Percentiles rank a stretch among this genome's conserved stretches.
Conservation (phyloP, 1,140 invertebrate species). For the Ips nitidus region DNA sequence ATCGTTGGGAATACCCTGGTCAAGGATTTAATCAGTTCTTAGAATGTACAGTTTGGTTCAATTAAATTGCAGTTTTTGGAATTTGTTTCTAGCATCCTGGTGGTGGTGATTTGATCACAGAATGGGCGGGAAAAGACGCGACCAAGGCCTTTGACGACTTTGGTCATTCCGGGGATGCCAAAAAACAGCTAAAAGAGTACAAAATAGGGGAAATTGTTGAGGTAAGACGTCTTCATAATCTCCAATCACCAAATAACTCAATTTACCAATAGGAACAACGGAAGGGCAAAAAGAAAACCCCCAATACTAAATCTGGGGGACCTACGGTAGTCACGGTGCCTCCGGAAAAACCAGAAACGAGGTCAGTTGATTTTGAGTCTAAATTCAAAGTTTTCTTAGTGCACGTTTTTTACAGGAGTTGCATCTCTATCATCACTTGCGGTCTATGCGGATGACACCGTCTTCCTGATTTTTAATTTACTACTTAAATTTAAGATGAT, state of each 20-base stretch:
- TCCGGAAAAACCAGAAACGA: slow-evolving; percentile 17
- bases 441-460: slow-evolving; percentile 30
- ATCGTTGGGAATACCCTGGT: not conserved
- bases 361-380: slow-evolving; percentile 16
- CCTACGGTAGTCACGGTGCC: slow-evolving; percentile 2
- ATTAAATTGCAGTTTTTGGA: too few species aligned
- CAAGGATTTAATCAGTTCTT: too few species aligned
- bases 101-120: slow-evolving; percentile 61
- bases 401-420: slow-evolving; percentile 26
- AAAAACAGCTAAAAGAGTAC: slow-evolving; percentile 57
- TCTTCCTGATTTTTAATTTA: not conserved
- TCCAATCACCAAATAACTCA: not conserved
- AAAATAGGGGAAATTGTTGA: slow-evolving; percentile 67
- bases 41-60: too few species aligned
- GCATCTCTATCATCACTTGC: slow-evolving; percentile 34
- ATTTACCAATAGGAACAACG: slow-evolving; percentile 32
- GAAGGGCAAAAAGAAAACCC: slow-evolving; percentile 35
- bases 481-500: too few species aligned
- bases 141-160: slow-evolving; percentile 64
- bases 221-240: slow-evolving; percentile 41
- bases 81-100: slow-evolving; percentile 62
- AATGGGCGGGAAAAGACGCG: slow-evolving; percentile 65
- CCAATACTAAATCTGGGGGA: slow-evolving; percentile 1
- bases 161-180: slow-evolving; percentile 66
- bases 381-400: slow-evolving; percentile 3